Evolutionary conservation across 1,140 invertebrate genomes (phyloP).

Genomic region (Drosophila sturtevanti): DNA sequence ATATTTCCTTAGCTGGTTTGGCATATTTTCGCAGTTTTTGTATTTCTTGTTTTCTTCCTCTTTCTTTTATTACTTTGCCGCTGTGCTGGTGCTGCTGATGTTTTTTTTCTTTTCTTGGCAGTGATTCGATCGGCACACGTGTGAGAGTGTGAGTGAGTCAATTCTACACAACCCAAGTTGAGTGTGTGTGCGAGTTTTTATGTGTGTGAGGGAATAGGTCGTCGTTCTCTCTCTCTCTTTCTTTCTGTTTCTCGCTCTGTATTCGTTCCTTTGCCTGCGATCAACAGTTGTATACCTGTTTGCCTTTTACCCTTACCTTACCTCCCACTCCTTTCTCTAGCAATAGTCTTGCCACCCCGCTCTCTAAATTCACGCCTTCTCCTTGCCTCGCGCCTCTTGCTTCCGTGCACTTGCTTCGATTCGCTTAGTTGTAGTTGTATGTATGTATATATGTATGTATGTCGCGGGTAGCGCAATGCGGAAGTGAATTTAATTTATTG

Average conservation of each 20-base stretch:
- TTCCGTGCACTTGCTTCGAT: conserved; percentile 61
- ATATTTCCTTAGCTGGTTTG: conserved; percentile 30
- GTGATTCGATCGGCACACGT: conserved; percentile 48
- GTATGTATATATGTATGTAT: too few species aligned
- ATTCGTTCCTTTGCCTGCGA: conserved; percentile 31
- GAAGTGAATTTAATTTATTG: conserved; percentile 83
- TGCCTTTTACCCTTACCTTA: conserved; percentile 11
- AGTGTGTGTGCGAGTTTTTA: background rate
- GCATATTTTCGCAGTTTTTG: conserved; percentile 33
- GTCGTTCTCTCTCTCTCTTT: conserved; percentile 29
- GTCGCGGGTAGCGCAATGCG: conserved; percentile 72
- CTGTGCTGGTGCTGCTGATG: conserved; percentile 18
- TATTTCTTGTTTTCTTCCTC: conserved; percentile 64
- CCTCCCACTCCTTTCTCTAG: conserved; percentile 40
- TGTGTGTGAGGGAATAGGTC: conserved; percentile 38
- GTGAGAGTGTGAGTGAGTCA: conserved; percentile 52
- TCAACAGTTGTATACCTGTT: conserved; percentile 76
- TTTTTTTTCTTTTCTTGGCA: conserved; percentile 45
- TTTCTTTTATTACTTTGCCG: conserved; percentile 52
- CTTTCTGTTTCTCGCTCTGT: conserved; percentile 4
- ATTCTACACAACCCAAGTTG: conserved; percentile 10
- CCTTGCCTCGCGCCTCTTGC: conserved; percentile 48
- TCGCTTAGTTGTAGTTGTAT: conserved; percentile 60
- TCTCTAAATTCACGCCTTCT: conserved; percentile 39
- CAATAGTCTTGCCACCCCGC: conserved; percentile 30